phyloP scores from a whole-genome alignment of 2,113 vertebrate species.

The Sisor rabdophorus region DNA sequence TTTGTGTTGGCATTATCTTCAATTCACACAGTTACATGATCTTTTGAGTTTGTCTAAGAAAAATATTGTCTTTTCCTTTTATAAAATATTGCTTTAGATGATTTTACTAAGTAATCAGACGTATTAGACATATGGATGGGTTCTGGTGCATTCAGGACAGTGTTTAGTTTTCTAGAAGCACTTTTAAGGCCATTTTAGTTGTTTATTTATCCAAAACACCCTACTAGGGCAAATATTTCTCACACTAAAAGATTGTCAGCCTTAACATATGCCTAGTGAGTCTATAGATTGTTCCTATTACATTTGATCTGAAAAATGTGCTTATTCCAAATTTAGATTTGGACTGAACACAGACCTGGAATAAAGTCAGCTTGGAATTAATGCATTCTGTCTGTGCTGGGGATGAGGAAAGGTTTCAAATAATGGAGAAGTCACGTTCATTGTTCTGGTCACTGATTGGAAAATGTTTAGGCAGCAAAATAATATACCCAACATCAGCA shows the following conservation, averaged over 20 bases:
- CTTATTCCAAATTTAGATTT: neutral
- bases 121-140: too few species aligned
- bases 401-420: neutral
- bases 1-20: slow-evolving; percentile 42
- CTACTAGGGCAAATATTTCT: neutral
- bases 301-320: neutral
- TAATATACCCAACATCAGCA: too few species aligned
- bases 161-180: too few species aligned
- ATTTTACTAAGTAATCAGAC: too few species aligned
- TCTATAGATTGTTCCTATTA: too few species aligned
- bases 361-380: neutral
- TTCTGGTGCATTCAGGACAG: too few species aligned
- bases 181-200: neutral
- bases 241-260: neutral
- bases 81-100: neutral
- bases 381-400: neutral
- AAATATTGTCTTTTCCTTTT: slow-evolving; percentile 18
- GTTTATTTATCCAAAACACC: neutral
- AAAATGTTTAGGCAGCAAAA: neutral
- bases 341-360: neutral
- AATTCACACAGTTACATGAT: slow-evolving; percentile 9
- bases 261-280: neutral
- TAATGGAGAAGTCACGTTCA: neutral
- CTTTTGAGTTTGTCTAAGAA: slow-evolving; percentile 36
- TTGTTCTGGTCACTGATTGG: neutral